Percentiles rank a stretch among this genome's conserved stretches.
phyloP scores from a whole-genome alignment of 2,888 invertebrate species.

The Coronaproctus castanopsis region DNA sequence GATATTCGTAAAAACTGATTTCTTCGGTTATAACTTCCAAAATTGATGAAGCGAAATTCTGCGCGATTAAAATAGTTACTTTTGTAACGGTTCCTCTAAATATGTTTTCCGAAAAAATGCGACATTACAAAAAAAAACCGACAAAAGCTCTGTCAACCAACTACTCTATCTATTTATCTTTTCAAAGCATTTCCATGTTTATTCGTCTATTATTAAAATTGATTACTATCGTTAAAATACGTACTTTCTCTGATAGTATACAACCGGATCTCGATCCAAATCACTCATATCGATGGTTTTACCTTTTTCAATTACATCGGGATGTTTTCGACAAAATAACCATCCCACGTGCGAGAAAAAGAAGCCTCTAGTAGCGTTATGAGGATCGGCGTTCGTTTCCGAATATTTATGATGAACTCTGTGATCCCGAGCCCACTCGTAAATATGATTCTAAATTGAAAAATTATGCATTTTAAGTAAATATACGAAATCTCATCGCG shows the following conservation, averaged over 20 bases:
- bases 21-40: too few relatives aligned
- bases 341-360: constrained; percentile 94
- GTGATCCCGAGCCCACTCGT: constrained; percentile 30
- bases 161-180: too few relatives aligned
- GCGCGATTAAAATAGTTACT: too few relatives aligned
- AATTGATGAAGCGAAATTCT: too few relatives aligned
- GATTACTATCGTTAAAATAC: constrained; percentile 45
- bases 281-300: constrained; percentile 68
- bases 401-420: constrained; percentile 81
- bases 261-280: constrained; percentile 55
- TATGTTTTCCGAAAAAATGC: too few relatives aligned
- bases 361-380: constrained; percentile 78
- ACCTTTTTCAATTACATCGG: constrained; percentile 69
- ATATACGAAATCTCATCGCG: neutral
- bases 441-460: constrained; percentile 23
- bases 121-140: too few relatives aligned
- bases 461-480: constrained; percentile 1
- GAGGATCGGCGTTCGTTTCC: constrained; percentile 84
- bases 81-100: too few relatives aligned
- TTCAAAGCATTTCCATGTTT: too few relatives aligned
- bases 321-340: constrained; percentile 77
- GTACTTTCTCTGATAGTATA: constrained; percentile 76
- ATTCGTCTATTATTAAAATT: constrained; percentile 48
- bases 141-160: too few relatives aligned
- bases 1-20: too few relatives aligned